Percentiles rank a stretch among this genome's conserved stretches.
Evolutionary conservation across 2,797 vertebrate species (phyloP).

Genomic region (Periophthalmus magnuspinnatus): DNA sequence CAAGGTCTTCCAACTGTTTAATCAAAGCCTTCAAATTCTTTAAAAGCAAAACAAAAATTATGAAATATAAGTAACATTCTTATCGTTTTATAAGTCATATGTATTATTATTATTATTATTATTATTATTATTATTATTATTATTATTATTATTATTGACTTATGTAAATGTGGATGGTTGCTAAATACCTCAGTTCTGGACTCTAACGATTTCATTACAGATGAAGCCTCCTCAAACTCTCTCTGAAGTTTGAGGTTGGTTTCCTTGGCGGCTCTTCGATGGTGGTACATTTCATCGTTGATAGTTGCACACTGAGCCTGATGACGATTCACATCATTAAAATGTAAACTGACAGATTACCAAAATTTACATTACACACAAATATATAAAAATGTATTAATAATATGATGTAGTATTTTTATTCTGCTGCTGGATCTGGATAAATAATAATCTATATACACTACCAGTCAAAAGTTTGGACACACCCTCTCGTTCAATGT

Average conservation of each 20-base stretch:
- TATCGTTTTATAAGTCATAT: too few species aligned
- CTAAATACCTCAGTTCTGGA: slow-evolving; percentile 43
- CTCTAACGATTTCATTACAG: slow-evolving; percentile 47
- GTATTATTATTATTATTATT: too few species aligned
- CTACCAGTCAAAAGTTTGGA: too few species aligned
- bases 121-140: too few species aligned
- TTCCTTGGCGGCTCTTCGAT: slow-evolving; percentile 36
- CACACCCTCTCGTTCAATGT: too few species aligned
- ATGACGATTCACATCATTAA: slow-evolving; percentile 14
- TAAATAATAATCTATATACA: too few species aligned
- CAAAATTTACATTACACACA: not conserved
- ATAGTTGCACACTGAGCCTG: slow-evolving; percentile 49
- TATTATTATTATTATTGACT: not conserved
- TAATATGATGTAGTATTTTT: too few species aligned
- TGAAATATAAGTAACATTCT: not conserved
- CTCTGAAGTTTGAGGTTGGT: slow-evolving; percentile 54
- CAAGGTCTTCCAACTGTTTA: slow-evolving; percentile 32
- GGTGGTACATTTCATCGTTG: slow-evolving; percentile 36
- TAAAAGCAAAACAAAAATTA: slow-evolving; percentile 1
- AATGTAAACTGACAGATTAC: not conserved
- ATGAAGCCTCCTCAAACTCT: slow-evolving; percentile 55
- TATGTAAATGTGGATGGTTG: slow-evolving; percentile 18
- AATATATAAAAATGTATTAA: not conserved
- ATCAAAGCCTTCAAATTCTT: slow-evolving; percentile 50
- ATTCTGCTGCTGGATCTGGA: too few species aligned